phyloP scores from a whole-genome alignment of 2,888 invertebrate genomes.

The Laothoe populi region DNA sequence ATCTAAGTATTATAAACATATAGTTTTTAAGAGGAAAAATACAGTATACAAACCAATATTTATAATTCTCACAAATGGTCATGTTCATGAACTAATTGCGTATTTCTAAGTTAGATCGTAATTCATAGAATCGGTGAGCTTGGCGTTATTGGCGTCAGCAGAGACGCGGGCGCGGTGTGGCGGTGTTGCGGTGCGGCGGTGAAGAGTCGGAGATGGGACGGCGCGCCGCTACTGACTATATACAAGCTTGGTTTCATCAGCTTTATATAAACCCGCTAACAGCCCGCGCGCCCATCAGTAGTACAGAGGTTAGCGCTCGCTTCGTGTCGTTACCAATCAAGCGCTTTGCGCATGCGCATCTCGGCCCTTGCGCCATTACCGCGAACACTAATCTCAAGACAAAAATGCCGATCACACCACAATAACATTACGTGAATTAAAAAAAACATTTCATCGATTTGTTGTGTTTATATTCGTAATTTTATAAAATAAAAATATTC shows the following conservation, averaged over 20 bases:
- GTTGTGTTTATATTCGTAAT: constrained; percentile 30
- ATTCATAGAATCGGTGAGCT: constrained; percentile 22
- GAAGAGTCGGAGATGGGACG: constrained; percentile 16
- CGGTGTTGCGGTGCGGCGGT: background rate
- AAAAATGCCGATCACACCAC: constrained; percentile 59
- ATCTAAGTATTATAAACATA: background rate
- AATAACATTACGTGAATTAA: constrained; percentile 48
- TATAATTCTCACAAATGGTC: constrained; percentile 10
- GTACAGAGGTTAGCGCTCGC: constrained; percentile 67
- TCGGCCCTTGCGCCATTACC: constrained; percentile 51
- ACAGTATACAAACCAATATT: background rate
- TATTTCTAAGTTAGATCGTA: constrained; percentile 13
- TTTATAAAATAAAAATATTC: constrained; percentile 35
- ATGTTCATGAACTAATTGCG: constrained; percentile 16
- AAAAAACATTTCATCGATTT: constrained; percentile 34
- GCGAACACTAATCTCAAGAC: constrained; percentile 43
- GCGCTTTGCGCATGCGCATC: constrained; percentile 67
- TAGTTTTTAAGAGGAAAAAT: constrained; percentile 1
- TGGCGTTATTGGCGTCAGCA: constrained; percentile 19
- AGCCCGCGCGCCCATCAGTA: constrained; percentile 72
- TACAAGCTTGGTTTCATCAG: constrained; percentile 29
- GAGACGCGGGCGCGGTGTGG: background rate
- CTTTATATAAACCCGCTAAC: constrained; percentile 40
- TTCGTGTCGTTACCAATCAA: constrained; percentile 61
- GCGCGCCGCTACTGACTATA: constrained; percentile 16